Conservation (phyloP, 1,140 invertebrate genomes). For the Cyrtorhinus lividipennis region DNA sequence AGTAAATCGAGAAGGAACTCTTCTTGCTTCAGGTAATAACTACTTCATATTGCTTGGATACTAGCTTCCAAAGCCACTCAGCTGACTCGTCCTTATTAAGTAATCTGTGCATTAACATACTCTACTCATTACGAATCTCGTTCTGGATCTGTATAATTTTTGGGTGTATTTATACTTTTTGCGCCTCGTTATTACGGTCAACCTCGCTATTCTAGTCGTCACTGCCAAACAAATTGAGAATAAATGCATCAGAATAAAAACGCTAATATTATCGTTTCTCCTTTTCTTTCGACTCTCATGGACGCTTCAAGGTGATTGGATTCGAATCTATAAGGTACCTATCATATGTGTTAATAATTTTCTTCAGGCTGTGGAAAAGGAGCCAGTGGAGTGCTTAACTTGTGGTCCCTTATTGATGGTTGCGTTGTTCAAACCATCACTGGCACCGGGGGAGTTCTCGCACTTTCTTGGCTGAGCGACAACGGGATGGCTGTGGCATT, state of each 20-base stretch:
- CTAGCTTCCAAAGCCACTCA: background rate
- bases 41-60: too few relatives aligned
- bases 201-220: too few relatives aligned
- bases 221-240: too few relatives aligned
- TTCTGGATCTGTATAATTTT: too few relatives aligned
- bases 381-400: constrained; percentile 41
- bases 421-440: constrained; percentile 40
- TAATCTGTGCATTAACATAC: background rate
- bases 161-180: too few relatives aligned
- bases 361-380: constrained; percentile 34
- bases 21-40: constrained; percentile 36
- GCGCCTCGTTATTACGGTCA: too few relatives aligned
- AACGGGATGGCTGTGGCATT: constrained; percentile 37
- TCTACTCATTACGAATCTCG: too few relatives aligned
- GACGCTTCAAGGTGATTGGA: too few relatives aligned
- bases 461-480: constrained; percentile 36
- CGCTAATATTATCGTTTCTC: too few relatives aligned
- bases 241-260: too few relatives aligned
- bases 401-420: constrained; percentile 46
- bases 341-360: background rate
- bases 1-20: constrained; percentile 36
- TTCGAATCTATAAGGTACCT: too few relatives aligned
- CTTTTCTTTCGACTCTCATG: too few relatives aligned
- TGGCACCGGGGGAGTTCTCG: constrained; percentile 37
- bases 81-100: background rate